Evolutionary conservation across 2,797 vertebrate species (phyloP).

Genomic region (Oryzias sinensis): DNA sequence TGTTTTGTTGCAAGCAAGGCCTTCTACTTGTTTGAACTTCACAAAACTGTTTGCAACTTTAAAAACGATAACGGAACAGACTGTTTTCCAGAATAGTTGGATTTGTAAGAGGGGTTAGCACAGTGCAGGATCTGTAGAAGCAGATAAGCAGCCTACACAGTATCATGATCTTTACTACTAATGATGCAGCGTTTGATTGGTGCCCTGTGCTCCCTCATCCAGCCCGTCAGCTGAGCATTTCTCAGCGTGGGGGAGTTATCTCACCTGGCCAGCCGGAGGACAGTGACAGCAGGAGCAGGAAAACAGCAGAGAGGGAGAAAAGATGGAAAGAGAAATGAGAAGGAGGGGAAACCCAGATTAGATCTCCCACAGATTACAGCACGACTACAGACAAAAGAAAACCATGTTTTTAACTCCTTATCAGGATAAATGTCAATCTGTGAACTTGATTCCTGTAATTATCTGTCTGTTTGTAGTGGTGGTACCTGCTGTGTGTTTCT

Average conservation of each 20-base stretch:
- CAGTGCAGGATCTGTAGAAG: constrained; percentile 33
- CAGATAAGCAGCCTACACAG: constrained; percentile 52
- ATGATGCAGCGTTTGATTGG: constrained; percentile 63
- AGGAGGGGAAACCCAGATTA: constrained; percentile 26
- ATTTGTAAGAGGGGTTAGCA: constrained; percentile 24
- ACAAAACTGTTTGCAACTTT: no score
- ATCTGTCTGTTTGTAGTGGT: constrained; percentile 3
- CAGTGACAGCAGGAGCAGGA: constrained; percentile 58
- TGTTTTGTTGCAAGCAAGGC: background rate
- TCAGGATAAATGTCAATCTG: constrained; percentile 34
- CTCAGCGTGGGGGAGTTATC: constrained; percentile 71
- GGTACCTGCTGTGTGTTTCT: constrained; percentile 6
- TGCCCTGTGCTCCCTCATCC: constrained; percentile 40
- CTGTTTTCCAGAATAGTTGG: constrained; percentile 16
- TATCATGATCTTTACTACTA: constrained; percentile 45
- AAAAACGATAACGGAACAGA: background rate
- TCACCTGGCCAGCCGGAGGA: constrained; percentile 71
- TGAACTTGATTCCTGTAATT: constrained; percentile 16
- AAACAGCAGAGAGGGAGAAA: constrained; percentile 37
- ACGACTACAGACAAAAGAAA: constrained; percentile 26
- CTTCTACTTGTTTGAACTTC: no score
- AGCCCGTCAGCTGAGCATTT: constrained; percentile 55
- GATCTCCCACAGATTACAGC: constrained; percentile 30
- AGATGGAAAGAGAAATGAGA: constrained; percentile 39
- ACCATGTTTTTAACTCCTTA: constrained; percentile 44